Percentiles rank a stretch among this genome's conserved stretches.
Conservation (phyloP, 1,140 invertebrate species). For the Drosophila sp. region DNA sequence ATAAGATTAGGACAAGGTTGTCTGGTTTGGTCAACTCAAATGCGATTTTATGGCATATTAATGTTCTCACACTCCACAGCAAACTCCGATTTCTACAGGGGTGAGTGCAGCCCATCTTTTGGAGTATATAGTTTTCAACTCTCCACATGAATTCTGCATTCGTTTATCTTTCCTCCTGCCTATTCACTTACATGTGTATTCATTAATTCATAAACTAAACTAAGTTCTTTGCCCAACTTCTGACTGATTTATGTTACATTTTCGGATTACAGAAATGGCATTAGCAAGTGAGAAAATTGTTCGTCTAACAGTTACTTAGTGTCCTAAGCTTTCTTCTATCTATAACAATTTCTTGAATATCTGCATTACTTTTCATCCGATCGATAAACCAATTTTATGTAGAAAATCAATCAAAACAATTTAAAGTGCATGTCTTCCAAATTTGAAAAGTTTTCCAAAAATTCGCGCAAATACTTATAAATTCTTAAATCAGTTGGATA, state of each 20-base stretch:
- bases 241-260: background rate
- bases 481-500: no score
- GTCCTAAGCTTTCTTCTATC: no score
- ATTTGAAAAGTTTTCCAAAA: no score
- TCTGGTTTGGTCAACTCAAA: slow-evolving; percentile 26
- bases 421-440: no score
- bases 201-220: slow-evolving; percentile 5
- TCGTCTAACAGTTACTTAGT: background rate
- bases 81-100: background rate
- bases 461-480: no score
- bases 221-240: background rate
- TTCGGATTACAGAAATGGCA: background rate
- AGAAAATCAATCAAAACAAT: no score
- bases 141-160: background rate
- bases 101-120: no score
- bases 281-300: background rate
- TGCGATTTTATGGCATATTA: slow-evolving; percentile 46
- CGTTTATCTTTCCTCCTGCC: background rate
- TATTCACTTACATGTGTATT: background rate
- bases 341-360: no score
- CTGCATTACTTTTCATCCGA: no score
- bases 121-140: background rate
- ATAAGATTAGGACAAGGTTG: slow-evolving; percentile 24
- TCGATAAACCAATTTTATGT: no score
- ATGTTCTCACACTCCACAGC: slow-evolving; percentile 8